Evolutionary conservation across 2,888 invertebrate species (phyloP).

Genomic region (Serrognathus titanus): DNA sequence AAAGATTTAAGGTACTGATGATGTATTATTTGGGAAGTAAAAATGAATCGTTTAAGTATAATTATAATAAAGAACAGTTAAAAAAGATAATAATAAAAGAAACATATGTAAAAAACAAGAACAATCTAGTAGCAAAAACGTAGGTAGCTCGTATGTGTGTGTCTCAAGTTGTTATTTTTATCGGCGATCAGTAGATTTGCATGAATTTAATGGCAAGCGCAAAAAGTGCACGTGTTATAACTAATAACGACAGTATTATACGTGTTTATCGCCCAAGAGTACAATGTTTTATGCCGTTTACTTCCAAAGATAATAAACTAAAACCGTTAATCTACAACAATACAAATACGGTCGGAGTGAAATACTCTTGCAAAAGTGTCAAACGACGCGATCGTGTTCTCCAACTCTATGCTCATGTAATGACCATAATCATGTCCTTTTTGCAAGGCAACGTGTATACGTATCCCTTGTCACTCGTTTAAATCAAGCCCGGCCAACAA

Average conservation of each 20-base stretch:
- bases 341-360: neutral
- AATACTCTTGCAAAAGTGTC: neutral
- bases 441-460: neutral
- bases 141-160: too few species aligned
- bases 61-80: too few species aligned
- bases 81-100: too few species aligned
- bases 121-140: too few species aligned
- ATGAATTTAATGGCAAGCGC: too few species aligned
- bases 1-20: too few species aligned
- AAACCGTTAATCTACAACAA: neutral
- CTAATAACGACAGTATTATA: neutral
- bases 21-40: too few species aligned
- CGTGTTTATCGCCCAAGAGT: slow-evolving; percentile 1
- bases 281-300: slow-evolving; percentile 1
- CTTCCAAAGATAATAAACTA: slow-evolving; percentile 3
- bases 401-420: neutral
- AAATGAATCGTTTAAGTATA: too few species aligned
- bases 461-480: neutral
- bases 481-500: neutral
- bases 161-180: too few species aligned
- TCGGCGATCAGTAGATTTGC: too few species aligned
- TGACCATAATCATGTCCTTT: neutral
- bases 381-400: slow-evolving; percentile 1
- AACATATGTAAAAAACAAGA: too few species aligned
- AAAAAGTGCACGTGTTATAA: neutral